Evolutionary conservation across 2,888 invertebrate genomes (phyloP).

Genomic region (Lydus trimaculatus): DNA sequence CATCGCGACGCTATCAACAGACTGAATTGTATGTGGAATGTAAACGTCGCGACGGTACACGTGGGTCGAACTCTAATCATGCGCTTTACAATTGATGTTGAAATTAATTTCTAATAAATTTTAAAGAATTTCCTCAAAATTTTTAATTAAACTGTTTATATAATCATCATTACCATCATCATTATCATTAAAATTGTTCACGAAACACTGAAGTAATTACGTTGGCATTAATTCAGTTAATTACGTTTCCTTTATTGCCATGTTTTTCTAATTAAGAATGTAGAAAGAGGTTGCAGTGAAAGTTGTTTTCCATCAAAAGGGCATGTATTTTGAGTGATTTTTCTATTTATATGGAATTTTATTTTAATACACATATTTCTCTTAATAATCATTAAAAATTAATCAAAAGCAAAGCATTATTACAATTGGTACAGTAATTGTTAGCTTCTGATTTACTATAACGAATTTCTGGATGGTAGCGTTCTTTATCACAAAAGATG

Average conservation of each 20-base stretch:
- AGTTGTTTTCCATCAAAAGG: too few relatives aligned
- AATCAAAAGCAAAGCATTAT: background rate
- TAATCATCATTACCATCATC: background rate
- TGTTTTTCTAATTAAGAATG: background rate
- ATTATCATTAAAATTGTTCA: background rate
- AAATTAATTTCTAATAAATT: too few relatives aligned
- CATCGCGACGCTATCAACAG: constrained; percentile 31
- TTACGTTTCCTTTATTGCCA: background rate
- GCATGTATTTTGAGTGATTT: background rate
- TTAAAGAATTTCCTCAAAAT: background rate
- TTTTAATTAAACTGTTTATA: background rate
- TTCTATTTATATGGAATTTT: background rate
- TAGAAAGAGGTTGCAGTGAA: too few relatives aligned
- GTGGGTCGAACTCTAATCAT: constrained; percentile 36
- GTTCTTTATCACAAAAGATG: background rate
- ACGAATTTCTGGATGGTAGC: background rate
- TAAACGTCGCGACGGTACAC: constrained; percentile 36
- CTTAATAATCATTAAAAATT: background rate
- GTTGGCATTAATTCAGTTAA: background rate
- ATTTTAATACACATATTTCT: background rate
- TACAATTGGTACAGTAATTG: background rate
- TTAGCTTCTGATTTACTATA: background rate
- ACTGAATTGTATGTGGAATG: constrained; percentile 32
- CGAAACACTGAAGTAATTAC: background rate
- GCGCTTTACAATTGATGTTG: constrained; percentile 35